Base-by-base conservation (phyloP, 2,888 invertebrate genomes). In the Harpalus rubripes region DNA sequence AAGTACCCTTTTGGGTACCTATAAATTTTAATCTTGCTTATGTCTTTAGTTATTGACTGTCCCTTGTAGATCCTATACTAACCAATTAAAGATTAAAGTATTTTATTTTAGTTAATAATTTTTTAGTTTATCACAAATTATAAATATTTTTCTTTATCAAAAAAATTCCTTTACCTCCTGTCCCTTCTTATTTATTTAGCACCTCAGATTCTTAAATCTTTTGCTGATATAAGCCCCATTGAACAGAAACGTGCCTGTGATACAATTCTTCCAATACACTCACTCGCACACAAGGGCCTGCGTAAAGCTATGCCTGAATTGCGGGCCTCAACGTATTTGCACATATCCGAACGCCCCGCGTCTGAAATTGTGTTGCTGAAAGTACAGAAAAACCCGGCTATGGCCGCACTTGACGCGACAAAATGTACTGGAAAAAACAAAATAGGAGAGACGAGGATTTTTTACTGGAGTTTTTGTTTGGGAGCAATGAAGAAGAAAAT, bases 341-440 rank as follows among this genome's bases (percentile, higher is more conserved):
- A 26, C 63, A 26, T 12, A 22, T 63, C 16, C 16, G 26, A 26
- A 63, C 12, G 63, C 16, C 15, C 59, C 7, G 59, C 5, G 4
- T 5, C 10, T 63, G 26, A 18, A 32, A 22, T 15, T 7, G 18
- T n/a, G 65, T 8, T 39, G 39, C 39, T 72, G 72, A 72, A 72
- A 41, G 72, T 16, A 72, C 10, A 72, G 72, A 65, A 65, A 41
- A 72, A 72, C 44, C 72, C 15, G 39, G 72, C 18, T 41, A 72
- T 32, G 72, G 72, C 65, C 65, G 22, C 58, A n/a, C 7, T 22
- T 7, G 72, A 72, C 15, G 41, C 39, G 44, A 44, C 15, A 72
- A 22, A 72, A 72, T 72, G 72, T 39, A 72, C 72, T 44, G 72
- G 72, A 72, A 72, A 72, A 63, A 41, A 41, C 72, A 72, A 72